phyloP scores from a whole-genome alignment of 2,797 vertebrate genomes.

The Margarornis squamiger region DNA sequence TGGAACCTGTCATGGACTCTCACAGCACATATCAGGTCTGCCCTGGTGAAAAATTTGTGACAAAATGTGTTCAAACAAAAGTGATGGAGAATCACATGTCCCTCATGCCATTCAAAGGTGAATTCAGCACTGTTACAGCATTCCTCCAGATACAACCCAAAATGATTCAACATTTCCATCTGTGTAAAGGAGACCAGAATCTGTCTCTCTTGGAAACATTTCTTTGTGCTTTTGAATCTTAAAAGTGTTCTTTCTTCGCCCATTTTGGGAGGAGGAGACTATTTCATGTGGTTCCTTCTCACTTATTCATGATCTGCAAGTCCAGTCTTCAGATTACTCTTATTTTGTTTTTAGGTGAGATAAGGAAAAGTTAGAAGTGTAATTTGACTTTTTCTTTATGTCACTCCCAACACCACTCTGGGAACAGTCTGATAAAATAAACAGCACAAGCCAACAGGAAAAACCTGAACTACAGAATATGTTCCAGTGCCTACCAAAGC shows the following conservation, averaged over 20 bases:
- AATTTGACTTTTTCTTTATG: background rate
- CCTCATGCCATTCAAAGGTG: background rate
- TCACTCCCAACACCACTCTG: background rate
- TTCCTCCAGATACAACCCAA: background rate
- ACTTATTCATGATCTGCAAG: background rate
- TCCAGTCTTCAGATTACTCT: background rate
- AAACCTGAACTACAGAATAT: background rate
- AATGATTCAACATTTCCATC: background rate
- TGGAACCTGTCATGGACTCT: background rate
- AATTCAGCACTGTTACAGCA: background rate
- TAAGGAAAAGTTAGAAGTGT: background rate
- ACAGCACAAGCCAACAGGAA: background rate
- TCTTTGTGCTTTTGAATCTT: background rate
- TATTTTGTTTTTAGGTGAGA: too few relatives aligned
- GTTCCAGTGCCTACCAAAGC: background rate
- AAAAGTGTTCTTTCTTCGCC: background rate
- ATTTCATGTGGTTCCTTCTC: background rate
- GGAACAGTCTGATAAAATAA: background rate
- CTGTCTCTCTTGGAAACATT: background rate
- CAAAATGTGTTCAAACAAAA: background rate
- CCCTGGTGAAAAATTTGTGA: background rate
- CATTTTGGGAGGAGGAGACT: background rate
- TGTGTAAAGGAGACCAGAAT: background rate
- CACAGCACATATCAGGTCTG: background rate
- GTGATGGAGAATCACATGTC: fast-evolving